Base-by-base conservation (phyloP, 2,113 vertebrate genomes). In the Donacobius atricapilla region DNA sequence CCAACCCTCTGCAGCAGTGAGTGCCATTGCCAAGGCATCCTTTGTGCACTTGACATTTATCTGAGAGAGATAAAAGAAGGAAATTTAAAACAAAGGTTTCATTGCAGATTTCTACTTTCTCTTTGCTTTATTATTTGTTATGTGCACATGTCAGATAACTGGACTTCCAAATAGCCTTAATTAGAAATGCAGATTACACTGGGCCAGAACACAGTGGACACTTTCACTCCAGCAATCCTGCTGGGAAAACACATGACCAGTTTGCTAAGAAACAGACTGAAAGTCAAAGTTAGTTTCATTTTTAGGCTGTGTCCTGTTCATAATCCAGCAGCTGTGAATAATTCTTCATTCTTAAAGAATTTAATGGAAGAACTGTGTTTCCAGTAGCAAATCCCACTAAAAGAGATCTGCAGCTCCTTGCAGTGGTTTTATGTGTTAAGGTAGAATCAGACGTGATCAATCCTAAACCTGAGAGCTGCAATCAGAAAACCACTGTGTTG, bases 101-200 rank as follows among this genome's bases (percentile, higher is more conserved):
- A 25, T 92, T 95, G 83, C 85, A 64, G 45, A 81, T 44, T 47
- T 57, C 24, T 33, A 1, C 57, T 51, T 87, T 73, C 68, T 89
- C 71, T 6, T 76, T 23, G 63, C 57, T 89, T 84, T 75, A 93
- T 91, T 78, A 73, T 96, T 96, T 91, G 83, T 69, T 86, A 66
- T 85, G 80, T 97, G 92, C 66, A 92, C 40, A 22, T 66, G 50
- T 89, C 96, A 96, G 95, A 96, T 97, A 95, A 97, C 78, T 84
- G 65, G 75, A 70, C 79, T 95, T 89, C 65, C 8, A 27, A 97
- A 93, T 44, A 71, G 75, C 72, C 53, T 88, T 87, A 91, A 97
- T 97, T 97, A 97, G 95, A 97, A 96, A 56, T 90, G 88, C 92
- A 96, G 96, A 95, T 97, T 94, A 78, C 42, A 39, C 63, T 83